Conservation (phyloP, 2,888 invertebrate genomes). For the Latrodectus elegans region DNA sequence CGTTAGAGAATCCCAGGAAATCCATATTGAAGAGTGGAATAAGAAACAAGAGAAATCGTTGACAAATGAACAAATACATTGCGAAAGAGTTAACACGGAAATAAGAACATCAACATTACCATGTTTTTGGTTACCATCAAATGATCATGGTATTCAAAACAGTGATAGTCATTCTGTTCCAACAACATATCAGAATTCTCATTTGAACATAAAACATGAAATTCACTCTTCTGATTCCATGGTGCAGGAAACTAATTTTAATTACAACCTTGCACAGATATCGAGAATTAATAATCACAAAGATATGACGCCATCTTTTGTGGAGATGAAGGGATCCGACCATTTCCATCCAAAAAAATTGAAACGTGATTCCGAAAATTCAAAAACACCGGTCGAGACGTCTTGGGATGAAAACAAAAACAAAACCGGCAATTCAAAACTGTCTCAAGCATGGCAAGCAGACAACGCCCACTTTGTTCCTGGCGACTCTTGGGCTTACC, state of each 20-base stretch:
- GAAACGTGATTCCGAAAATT: not conserved
- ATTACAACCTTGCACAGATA: not conserved
- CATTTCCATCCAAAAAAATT: not conserved
- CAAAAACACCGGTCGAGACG: constrained; percentile 8
- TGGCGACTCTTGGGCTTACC: constrained; percentile 60
- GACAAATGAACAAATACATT: constrained; percentile 3
- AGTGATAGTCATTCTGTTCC: not conserved
- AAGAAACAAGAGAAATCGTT: constrained; percentile 35
- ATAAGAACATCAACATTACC: constrained; percentile 7
- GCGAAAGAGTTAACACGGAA: constrained; percentile 12
- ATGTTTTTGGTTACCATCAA: constrained; percentile 6
- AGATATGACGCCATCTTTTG: constrained; percentile 1
- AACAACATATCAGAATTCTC: not conserved
- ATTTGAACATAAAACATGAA: not conserved
- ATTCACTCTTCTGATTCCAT: not conserved
- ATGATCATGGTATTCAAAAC: not conserved
- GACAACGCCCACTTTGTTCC: constrained; percentile 46
- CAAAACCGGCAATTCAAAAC: constrained; percentile 4
- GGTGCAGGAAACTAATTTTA: not conserved
- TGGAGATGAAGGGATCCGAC: not conserved
- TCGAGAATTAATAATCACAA: not conserved
- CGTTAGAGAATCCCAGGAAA: not conserved
- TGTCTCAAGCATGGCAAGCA: constrained; percentile 1
- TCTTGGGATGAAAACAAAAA: constrained; percentile 57
- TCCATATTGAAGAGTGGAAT: constrained; percentile 28